phyloP scores from a whole-genome alignment of 2,113 vertebrate species.

The Zosterops hypoxanthus region DNA sequence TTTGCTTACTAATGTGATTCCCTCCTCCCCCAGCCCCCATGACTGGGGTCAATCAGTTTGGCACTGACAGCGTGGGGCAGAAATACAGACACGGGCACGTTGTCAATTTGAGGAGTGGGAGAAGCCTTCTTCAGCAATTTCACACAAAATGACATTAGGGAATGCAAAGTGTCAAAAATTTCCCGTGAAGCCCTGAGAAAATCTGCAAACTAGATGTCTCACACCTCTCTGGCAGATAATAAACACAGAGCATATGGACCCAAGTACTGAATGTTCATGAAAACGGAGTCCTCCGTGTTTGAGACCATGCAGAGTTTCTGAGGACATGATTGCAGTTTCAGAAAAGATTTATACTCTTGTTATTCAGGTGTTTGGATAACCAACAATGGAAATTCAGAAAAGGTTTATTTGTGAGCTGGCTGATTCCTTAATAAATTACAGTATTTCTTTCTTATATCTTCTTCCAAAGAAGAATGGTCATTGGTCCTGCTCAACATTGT shows the following conservation, averaged over 20 bases:
- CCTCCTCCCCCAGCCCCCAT: neutral
- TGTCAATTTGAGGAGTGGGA: neutral
- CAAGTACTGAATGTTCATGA: neutral
- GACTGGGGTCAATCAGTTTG: neutral
- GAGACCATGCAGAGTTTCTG: neutral
- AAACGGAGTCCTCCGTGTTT: neutral
- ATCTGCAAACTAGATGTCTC: constrained; percentile 48
- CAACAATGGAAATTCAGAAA: neutral
- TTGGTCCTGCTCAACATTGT: neutral
- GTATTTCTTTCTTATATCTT: neutral
- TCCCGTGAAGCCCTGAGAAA: constrained; percentile 16
- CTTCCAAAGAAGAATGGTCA: neutral
- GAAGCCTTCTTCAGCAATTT: constrained; percentile 32
- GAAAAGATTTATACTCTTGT: neutral
- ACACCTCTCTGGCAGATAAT: constrained; percentile 43
- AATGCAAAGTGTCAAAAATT: constrained; percentile 34
- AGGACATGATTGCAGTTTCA: neutral
- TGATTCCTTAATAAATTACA: neutral
- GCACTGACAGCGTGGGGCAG: constrained; percentile 11
- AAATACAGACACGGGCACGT: constrained; percentile 1
- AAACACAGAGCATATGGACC: constrained; percentile 46
- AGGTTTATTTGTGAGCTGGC: neutral
- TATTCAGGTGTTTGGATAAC: neutral
- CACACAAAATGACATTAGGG: constrained; percentile 46
- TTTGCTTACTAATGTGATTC: neutral